These are phyloP conservation scores for Rhopalosiphum nymphaeae DNA, from an alignment of 2,888 invertebrate species.

Conservation along the genomic window DNA sequence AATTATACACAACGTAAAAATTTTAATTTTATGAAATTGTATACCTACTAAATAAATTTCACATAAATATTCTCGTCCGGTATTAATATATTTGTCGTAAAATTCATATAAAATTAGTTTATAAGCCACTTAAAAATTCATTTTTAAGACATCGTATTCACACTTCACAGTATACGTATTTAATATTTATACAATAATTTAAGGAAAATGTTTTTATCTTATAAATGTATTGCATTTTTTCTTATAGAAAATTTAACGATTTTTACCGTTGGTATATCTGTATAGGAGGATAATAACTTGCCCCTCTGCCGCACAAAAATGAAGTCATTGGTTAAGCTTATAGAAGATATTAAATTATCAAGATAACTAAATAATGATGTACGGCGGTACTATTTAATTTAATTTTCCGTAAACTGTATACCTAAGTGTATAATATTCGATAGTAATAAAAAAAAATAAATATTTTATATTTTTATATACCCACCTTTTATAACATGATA, in stretches of 20 bases:
- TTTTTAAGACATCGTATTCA: background rate
- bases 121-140: background rate
- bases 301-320: too few species aligned
- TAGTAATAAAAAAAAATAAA: background rate
- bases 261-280: too few species aligned
- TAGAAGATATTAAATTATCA: background rate
- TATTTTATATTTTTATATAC: background rate
- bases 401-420: background rate
- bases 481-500: background rate
- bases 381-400: background rate
- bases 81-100: background rate
- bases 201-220: too few species aligned
- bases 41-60: background rate
- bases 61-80: background rate
- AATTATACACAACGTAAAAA: background rate
- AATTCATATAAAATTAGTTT: background rate
- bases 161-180: background rate
- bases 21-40: background rate
- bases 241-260: too few species aligned
- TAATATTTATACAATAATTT: background rate
- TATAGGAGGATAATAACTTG: too few species aligned
- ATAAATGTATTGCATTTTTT: too few species aligned
- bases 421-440: too few species aligned
- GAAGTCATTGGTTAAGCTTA: background rate
- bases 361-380: background rate